Conservation (phyloP, 2,113 vertebrate genomes). For the Sebastes schlegelii region DNA sequence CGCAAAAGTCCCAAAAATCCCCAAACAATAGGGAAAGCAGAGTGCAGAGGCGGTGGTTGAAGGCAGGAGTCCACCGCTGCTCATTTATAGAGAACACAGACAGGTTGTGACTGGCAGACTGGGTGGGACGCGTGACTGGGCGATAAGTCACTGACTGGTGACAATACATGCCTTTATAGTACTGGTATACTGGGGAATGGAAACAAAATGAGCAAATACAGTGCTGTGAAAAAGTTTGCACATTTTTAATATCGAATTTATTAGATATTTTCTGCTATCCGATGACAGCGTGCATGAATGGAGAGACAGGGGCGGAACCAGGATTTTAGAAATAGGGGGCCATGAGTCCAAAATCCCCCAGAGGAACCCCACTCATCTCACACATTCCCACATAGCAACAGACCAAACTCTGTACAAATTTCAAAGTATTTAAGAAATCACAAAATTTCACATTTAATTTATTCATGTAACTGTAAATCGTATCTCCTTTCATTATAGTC, state of each 20-base stretch:
- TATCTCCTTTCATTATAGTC: not conserved
- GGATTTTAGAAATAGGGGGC: not conserved
- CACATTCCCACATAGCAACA: too few relatives aligned
- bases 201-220: not conserved
- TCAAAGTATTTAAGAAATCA: not conserved
- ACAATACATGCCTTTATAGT: slow-evolving; percentile 14
- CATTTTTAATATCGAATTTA: not conserved
- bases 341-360: not conserved
- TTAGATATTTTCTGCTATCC: too few relatives aligned
- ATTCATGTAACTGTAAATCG: not conserved
- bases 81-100: slow-evolving; percentile 33
- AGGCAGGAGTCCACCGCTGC: not conserved
- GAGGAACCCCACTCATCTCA: not conserved
- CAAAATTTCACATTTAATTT: not conserved
- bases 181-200: too few relatives aligned
- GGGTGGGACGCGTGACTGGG: slow-evolving; percentile 69
- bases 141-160: slow-evolving; percentile 25
- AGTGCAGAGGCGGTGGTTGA: not conserved
- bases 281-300: too few relatives aligned
- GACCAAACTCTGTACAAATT: not conserved
- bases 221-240: not conserved
- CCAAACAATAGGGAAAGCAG: accelerated
- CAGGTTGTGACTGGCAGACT: not conserved
- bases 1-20: not conserved
- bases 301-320: not conserved